A percentile compares a stretch with the other conserved stretches of the same genome.
phyloP scores from a whole-genome alignment of 1,140 invertebrate species.

The Zaprionus lachaisei region DNA sequence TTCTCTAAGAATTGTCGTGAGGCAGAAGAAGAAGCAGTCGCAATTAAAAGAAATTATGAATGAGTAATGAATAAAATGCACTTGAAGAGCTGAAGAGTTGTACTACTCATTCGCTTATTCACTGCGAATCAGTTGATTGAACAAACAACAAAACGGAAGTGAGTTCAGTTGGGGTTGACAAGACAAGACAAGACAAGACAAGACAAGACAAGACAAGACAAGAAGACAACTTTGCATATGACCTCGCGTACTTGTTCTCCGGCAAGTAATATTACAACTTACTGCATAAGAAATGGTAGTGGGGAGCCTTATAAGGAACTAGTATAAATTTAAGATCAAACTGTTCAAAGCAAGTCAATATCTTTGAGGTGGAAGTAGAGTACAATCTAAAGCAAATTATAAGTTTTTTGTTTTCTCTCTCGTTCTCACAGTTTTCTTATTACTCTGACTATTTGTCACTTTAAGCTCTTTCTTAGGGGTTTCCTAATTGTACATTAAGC shows the following conservation, averaged over 20 bases:
- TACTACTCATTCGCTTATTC: constrained; percentile 30
- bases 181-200: neutral
- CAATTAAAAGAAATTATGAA: constrained; percentile 82
- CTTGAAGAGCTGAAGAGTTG: constrained; percentile 42
- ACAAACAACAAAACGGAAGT: constrained; percentile 59
- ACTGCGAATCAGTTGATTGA: constrained; percentile 20
- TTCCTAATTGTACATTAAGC: neutral
- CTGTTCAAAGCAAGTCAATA: neutral
- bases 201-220: constrained; percentile 15
- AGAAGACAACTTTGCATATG: constrained; percentile 27
- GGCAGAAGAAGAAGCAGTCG: neutral
- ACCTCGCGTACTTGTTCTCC: constrained; percentile 3
- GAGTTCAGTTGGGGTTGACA: constrained; percentile 65
- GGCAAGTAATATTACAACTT: neutral
- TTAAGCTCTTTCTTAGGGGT: neutral
- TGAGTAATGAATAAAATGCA: constrained; percentile 68
- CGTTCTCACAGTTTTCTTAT: neutral
- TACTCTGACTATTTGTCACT: neutral
- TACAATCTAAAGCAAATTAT: neutral
- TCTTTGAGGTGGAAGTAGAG: neutral
- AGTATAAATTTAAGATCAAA: neutral
- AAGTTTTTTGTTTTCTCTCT: neutral
- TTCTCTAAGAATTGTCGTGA: constrained; percentile 30
- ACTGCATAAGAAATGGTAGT: neutral
- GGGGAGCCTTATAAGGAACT: neutral